A percentile compares a stretch with the other conserved stretches of the same genome.
phyloP scores from a whole-genome alignment of 2,888 invertebrate genomes.

The Tipula vernalis region DNA sequence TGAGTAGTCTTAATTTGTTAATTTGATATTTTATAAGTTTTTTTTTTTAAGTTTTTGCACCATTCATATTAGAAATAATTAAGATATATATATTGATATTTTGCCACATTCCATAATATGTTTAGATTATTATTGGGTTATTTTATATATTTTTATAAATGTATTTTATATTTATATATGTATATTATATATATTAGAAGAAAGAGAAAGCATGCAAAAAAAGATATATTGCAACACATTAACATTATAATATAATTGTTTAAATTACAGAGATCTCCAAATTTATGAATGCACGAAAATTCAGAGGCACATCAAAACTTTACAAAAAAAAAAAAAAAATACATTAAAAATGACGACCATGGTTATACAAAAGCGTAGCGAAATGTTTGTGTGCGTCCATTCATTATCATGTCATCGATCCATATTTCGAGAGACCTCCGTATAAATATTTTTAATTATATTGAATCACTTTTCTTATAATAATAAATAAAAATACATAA shows the following conservation, averaged over 20 bases:
- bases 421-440: neutral
- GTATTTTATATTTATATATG: slow-evolving; percentile 16
- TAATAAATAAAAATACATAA: neutral
- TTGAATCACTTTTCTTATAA: neutral
- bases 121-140: slow-evolving; percentile 9
- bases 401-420: neutral
- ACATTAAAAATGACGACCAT: no score
- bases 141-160: slow-evolving; percentile 10
- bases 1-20: slow-evolving; percentile 28
- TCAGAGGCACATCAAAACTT: neutral
- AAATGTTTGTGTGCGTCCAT: neutral
- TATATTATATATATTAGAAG: slow-evolving; percentile 21
- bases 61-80: slow-evolving; percentile 5
- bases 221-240: slow-evolving; percentile 25
- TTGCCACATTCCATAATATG: slow-evolving; percentile 15
- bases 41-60: slow-evolving; percentile 11
- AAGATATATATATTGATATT: slow-evolving; percentile 10
- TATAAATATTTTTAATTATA: neutral
- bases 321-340: no score
- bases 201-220: slow-evolving; percentile 26
- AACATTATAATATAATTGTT: slow-evolving; percentile 20
- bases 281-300: neutral
- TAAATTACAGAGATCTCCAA: neutral
- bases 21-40: slow-evolving; percentile 5
- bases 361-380: neutral